phyloP scores from a whole-genome alignment of 2,888 invertebrate genomes.

The Aporophyla lueneburgensis region DNA sequence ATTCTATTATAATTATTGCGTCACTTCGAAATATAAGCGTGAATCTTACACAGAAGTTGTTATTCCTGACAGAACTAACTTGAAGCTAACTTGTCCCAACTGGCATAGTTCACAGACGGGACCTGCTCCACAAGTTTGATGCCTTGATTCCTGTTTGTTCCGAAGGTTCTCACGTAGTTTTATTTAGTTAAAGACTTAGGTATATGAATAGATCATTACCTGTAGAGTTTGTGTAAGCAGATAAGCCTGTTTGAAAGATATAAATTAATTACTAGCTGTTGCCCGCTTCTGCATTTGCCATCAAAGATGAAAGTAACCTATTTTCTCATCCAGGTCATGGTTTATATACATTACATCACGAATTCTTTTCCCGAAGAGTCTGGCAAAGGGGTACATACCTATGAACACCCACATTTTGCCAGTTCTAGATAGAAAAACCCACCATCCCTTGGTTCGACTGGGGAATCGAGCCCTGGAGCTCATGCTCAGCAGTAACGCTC shows the following conservation, averaged over 20 bases:
- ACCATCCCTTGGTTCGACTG: too few species aligned
- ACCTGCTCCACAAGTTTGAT: conserved; percentile 43
- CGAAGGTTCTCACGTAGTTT: conserved; percentile 15
- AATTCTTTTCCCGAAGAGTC: too few species aligned
- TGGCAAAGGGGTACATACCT: too few species aligned
- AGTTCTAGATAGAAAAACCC: too few species aligned
- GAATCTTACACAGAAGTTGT: conserved; percentile 20
- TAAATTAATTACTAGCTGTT: too few species aligned
- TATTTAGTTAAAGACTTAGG: conserved; percentile 22
- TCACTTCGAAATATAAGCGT: conserved; percentile 1
- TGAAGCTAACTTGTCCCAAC: conserved; percentile 38
- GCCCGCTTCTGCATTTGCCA: too few species aligned
- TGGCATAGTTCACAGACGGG: conserved; percentile 20
- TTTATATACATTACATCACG: too few species aligned
- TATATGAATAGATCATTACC: conserved; percentile 8
- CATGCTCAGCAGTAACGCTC: too few species aligned
- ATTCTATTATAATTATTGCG: not conserved
- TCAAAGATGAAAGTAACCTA: too few species aligned
- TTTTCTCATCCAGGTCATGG: too few species aligned
- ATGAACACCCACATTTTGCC: too few species aligned
- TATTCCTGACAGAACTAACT: conserved; percentile 27
- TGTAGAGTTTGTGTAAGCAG: not conserved
- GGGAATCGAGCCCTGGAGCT: too few species aligned
- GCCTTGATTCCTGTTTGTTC: conserved; percentile 45
- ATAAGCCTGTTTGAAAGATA: conserved; percentile 3